Evolutionary conservation across 2,113 vertebrate species (phyloP), one percentile per base, ranked within the genome.

Genomic region (Engystomops pustulosus): DNA sequence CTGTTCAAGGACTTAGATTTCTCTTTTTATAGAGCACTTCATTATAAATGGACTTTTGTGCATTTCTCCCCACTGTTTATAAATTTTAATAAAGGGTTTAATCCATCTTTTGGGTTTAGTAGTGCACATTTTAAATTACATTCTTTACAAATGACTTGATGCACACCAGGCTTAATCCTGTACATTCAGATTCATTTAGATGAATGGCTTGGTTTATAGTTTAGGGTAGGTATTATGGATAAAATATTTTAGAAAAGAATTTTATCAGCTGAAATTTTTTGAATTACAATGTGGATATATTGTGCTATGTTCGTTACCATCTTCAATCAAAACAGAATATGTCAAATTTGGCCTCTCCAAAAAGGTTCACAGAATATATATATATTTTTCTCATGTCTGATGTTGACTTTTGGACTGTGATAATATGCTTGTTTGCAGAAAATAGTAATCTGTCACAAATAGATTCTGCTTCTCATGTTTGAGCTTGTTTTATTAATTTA

Each of bases 1-100:
- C 89, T 92, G 89, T 91, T 92, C 68, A 71, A 72, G 80, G 80
- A 72, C 80, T 60, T 67, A 34, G n/a, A 70, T 69, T 81, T 81
- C 47, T 70, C 47, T 70, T 53, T 62, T 79, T 77, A 20, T 58
- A 55, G 49, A 58, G 74, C 74, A 23, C 49, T 77, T 77, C 18
- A 77, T 58, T 77, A 77, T 55, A 55, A 58, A 58, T 58, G 34
- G 49, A 77, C 60, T 65, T 65, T 65, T 65, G 60, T 65, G 60
- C 60, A 60, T 65, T 65, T 62, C 27, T 34, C 8, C 60, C 6
- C 27, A 65, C 60, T 65, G 60, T 65, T 65, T 65, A 65, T 65
- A 65, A 65, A 65, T 65, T 65, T 65, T 65, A 65, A 65, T 65
- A 65, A 65, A 34, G 30, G 30, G 60, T 65, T 65, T 65, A 65